A percentile compares a stretch with the other conserved stretches of the same genome.
phyloP scores from a whole-genome alignment of 2,888 invertebrate genomes.

The Cephus rjabovi region DNA sequence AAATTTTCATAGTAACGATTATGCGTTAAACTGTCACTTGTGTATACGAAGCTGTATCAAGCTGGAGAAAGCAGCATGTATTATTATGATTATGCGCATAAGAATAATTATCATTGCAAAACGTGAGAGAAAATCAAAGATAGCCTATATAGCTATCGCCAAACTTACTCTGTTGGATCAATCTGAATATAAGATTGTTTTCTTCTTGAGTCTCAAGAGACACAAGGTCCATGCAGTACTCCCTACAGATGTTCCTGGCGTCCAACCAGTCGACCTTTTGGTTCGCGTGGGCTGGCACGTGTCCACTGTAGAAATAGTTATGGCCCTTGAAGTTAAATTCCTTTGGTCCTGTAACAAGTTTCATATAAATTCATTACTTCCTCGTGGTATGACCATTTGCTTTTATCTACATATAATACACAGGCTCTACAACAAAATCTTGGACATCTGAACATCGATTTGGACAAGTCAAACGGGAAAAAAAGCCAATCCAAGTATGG shows the following conservation, averaged over 20 bases:
- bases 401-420: not conserved
- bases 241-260: slow-evolving; percentile 89
- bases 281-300: slow-evolving; percentile 81
- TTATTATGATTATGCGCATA: not conserved
- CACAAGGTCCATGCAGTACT: slow-evolving; percentile 94
- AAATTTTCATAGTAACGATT: not conserved
- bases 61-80: not conserved
- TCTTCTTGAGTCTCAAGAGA: slow-evolving; percentile 91
- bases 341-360: slow-evolving; percentile 80
- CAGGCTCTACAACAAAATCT: not conserved
- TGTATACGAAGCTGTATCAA: not conserved
- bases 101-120: not conserved
- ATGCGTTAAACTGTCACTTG: not conserved
- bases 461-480: not conserved
- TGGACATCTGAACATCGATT: not conserved
- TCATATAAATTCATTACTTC: slow-evolving; percentile 27
- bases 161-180: slow-evolving; percentile 84
- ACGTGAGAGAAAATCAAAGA: not conserved
- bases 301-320: slow-evolving; percentile 89
- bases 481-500: not conserved
- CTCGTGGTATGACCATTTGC: not conserved
- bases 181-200: slow-evolving; percentile 88
- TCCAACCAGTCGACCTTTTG: slow-evolving; percentile 91
- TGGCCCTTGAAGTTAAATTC: slow-evolving; percentile 89
- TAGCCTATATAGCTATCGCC: not conserved